Evolutionary conservation across 1,140 invertebrate species (phyloP).

Genomic region (Coptotermes formosanus): DNA sequence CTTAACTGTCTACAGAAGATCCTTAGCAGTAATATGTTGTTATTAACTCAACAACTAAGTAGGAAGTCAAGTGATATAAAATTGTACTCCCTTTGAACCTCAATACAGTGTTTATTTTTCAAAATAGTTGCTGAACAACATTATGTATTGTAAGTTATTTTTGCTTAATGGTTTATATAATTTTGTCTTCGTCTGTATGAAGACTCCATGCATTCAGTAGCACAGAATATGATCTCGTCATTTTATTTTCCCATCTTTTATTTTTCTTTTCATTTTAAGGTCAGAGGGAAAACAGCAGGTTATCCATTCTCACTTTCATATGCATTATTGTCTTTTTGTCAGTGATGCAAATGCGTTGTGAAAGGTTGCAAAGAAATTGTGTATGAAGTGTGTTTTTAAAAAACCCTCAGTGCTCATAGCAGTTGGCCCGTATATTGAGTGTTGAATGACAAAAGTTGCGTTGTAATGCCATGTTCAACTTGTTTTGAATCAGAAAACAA

Average conservation of each 20-base stretch:
- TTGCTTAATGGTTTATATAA: background rate
- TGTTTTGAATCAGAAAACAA: too few species aligned
- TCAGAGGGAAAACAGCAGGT: background rate
- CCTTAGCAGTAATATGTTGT: background rate
- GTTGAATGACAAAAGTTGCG: too few species aligned
- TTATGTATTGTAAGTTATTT: background rate
- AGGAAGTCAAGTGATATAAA: too few species aligned
- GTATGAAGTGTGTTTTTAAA: background rate
- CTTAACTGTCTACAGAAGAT: background rate
- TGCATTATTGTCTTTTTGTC: background rate
- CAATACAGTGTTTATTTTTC: too few species aligned
- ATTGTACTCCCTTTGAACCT: too few species aligned
- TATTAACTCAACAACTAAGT: too few species aligned
- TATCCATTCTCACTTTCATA: background rate
- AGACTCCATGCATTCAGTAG: background rate
- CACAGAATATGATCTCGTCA: background rate
- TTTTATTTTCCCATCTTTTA: background rate
- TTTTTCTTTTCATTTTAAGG: background rate
- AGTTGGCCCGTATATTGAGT: background rate
- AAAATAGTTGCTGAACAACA: background rate
- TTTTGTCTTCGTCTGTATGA: background rate
- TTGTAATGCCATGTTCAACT: too few species aligned
- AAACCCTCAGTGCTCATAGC: background rate
- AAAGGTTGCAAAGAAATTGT: background rate
- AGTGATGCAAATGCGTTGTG: background rate